Percentiles rank a stretch among this genome's conserved stretches.
Conservation (phyloP, 37 sponge, comb jelly and placozoan species). For the Agelas oroides region DNA sequence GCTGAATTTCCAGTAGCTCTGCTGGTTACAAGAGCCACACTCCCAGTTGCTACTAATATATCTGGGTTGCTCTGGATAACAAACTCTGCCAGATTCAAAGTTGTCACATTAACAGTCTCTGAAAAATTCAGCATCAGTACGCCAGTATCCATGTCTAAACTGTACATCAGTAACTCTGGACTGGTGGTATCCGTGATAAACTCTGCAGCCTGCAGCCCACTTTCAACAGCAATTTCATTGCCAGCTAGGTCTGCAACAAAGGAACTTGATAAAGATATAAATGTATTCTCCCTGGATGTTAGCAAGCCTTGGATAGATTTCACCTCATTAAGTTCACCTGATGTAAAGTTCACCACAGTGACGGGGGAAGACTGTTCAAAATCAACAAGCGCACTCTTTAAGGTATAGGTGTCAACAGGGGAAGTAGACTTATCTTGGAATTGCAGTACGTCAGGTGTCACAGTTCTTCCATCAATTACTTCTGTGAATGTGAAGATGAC, state of each 20-base stretch:
- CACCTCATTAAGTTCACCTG: constrained; percentile 69
- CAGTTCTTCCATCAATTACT: constrained; percentile 61
- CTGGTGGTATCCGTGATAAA: constrained; percentile 67
- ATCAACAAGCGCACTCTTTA: constrained; percentile 43
- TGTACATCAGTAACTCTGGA: constrained; percentile 74
- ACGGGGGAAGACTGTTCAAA: constrained; percentile 4
- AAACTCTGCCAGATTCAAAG: constrained; percentile 61
- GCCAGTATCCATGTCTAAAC: constrained; percentile 79
- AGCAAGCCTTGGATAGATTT: constrained; percentile 55
- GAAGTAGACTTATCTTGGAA: constrained; percentile 22
- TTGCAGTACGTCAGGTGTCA: constrained; percentile 29
- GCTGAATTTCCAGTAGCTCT: constrained; percentile 30
- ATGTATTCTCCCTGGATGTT: constrained; percentile 41
- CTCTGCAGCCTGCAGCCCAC: constrained; percentile 54
- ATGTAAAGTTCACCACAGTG: constrained; percentile 40
- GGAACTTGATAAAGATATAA: constrained; percentile 48
- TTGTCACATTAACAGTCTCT: constrained; percentile 72
- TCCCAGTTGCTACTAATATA: neutral
- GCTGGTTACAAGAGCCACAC: constrained; percentile 39
- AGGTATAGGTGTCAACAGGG: constrained; percentile 1
- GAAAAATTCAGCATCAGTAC: constrained; percentile 76
- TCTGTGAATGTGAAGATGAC: constrained; percentile 83
- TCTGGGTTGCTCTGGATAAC: constrained; percentile 40
- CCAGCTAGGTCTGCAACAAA: constrained; percentile 77
- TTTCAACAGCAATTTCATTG: constrained; percentile 26